Conservation (phyloP, 2,797 vertebrate genomes). For the Chaetophractus vellerosus region DNA sequence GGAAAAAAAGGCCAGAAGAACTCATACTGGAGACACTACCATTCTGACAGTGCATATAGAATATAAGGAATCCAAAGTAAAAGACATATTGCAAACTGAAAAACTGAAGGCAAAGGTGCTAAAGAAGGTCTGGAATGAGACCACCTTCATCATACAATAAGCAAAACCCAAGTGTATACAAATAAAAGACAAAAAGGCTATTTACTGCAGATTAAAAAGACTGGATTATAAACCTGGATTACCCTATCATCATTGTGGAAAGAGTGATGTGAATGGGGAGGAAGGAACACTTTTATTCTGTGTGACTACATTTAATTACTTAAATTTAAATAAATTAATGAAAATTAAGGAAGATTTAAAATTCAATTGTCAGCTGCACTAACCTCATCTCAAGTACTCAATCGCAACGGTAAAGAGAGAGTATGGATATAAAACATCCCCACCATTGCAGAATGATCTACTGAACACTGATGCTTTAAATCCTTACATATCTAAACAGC, state of each 20-base stretch:
- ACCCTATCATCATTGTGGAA: not conserved
- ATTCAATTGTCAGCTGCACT: not conserved
- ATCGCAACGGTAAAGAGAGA: not conserved
- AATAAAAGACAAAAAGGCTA: not conserved
- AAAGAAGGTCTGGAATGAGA: not conserved
- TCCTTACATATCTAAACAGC: not conserved
- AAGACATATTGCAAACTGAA: not conserved
- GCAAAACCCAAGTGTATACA: not conserved
- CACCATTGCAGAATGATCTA: not conserved
- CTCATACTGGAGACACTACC: not conserved
- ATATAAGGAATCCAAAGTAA: slow-evolving; percentile 20
- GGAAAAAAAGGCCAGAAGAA: not conserved
- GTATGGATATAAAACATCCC: not conserved
- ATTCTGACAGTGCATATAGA: not conserved
- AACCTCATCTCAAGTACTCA: not conserved
- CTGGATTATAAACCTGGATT: not conserved
- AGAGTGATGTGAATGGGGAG: not conserved
- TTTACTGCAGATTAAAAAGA: slow-evolving; percentile 18
- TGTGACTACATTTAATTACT: not conserved
- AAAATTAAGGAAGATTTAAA: slow-evolving; percentile 28
- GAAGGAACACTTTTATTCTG: slow-evolving; percentile 49
- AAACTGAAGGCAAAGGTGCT: not conserved
- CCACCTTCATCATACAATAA: not conserved
- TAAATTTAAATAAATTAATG: not conserved
- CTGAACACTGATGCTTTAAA: not conserved